phyloP scores from a whole-genome alignment of 2,797 vertebrate genomes.

The Phrynocephalus forsythii region DNA sequence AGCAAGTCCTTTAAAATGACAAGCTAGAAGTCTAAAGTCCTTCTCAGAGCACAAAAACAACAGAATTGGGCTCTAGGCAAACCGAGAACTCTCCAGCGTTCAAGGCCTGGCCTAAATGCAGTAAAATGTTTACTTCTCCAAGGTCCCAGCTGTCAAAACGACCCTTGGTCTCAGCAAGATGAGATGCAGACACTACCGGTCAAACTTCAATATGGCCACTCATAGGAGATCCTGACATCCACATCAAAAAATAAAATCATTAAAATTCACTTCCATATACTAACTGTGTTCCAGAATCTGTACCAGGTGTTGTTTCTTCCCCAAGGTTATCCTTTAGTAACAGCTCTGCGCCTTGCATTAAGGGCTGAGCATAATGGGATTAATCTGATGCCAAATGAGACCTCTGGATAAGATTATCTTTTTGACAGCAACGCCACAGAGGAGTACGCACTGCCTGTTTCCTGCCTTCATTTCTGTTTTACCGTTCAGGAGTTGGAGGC shows the following conservation, averaged over 20 bases:
- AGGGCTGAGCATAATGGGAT: constrained; percentile 61
- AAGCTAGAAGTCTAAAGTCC: neutral
- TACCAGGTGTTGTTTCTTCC: constrained; percentile 38
- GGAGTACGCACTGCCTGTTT: constrained; percentile 32
- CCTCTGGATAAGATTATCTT: constrained; percentile 32
- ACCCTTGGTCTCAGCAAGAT: neutral
- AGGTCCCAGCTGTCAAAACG: neutral
- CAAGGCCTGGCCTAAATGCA: neutral
- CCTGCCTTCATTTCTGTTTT: rapidly evolving
- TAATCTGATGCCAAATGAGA: constrained; percentile 46
- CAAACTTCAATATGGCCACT: neutral
- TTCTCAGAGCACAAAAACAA: neutral
- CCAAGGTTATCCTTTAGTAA: constrained; percentile 50
- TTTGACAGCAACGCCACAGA: neutral
- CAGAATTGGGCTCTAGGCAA: neutral
- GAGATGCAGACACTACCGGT: neutral
- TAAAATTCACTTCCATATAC: neutral
- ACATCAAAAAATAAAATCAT: neutral
- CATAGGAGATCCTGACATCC: no score
- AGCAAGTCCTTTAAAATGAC: neutral
- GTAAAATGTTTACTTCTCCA: neutral
- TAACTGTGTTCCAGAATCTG: neutral
- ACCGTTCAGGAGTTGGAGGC: neutral
- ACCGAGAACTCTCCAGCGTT: neutral
- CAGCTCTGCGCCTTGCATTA: constrained; percentile 32